phyloP scores from a whole-genome alignment of 1,140 invertebrate genomes.

The Hylyphantes graminicola region DNA sequence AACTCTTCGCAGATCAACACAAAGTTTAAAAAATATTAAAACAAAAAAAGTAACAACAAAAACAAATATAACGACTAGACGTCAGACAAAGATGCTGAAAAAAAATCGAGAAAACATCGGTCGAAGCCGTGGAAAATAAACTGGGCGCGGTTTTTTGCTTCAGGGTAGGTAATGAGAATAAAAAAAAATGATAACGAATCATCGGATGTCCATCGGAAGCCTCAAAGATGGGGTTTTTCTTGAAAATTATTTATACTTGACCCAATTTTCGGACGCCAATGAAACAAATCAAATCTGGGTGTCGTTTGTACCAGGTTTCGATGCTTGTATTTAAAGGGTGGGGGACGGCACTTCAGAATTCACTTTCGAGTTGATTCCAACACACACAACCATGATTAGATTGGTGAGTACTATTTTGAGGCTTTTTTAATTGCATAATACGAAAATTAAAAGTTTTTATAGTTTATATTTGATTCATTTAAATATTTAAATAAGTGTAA shows the following conservation, averaged over 20 bases:
- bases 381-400: slow-evolving; percentile 34
- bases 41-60: background rate
- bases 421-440: background rate
- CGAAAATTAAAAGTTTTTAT: background rate
- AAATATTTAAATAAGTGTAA: background rate
- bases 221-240: slow-evolving; percentile 28
- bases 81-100: background rate
- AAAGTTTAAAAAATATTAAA: background rate
- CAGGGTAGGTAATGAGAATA: background rate
- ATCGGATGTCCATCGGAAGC: slow-evolving; percentile 20
- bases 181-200: background rate
- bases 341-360: background rate
- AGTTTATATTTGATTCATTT: background rate
- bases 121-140: slow-evolving; percentile 4
- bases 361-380: slow-evolving; percentile 15
- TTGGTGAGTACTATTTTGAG: slow-evolving; percentile 15
- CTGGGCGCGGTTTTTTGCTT: slow-evolving; percentile 36
- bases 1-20: no score
- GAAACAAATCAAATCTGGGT: slow-evolving; percentile 23
- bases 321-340: slow-evolving; percentile 31
- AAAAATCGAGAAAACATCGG: slow-evolving; percentile 10
- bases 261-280: slow-evolving; percentile 53
- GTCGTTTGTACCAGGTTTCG: slow-evolving; percentile 45
- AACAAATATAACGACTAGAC: background rate
- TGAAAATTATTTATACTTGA: slow-evolving; percentile 55